A percentile compares a stretch with the other conserved stretches of the same genome.
These are phyloP conservation scores for Tolmerus cingulatus DNA, from an alignment of 2,888 invertebrate genomes.

Conservation along the genomic window DNA sequence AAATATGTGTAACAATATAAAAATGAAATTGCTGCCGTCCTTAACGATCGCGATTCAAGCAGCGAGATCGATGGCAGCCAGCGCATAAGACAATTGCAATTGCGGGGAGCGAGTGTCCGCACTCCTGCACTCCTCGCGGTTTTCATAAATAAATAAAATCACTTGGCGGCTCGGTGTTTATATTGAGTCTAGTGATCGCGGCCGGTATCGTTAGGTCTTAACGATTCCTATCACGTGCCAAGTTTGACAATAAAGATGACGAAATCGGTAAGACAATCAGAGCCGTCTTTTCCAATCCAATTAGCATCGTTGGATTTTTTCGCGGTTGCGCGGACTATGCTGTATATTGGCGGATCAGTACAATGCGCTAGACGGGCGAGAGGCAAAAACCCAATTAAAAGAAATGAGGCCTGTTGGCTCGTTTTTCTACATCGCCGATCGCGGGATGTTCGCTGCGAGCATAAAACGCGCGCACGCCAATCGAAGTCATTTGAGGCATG, in stretches of 20 bases:
- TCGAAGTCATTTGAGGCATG: constrained; percentile 35
- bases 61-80: constrained; percentile 40
- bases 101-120: constrained; percentile 7
- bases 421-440: constrained; percentile 39
- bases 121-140: neutral
- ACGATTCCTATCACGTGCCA: constrained; percentile 52
- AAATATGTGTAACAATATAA: constrained; percentile 45
- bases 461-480: constrained; percentile 35
- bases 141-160: constrained; percentile 42
- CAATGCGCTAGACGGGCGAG: constrained; percentile 12
- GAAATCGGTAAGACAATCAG: constrained; percentile 50
- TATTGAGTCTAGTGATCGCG: constrained; percentile 18
- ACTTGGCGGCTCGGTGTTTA: constrained; percentile 23
- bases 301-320: constrained; percentile 46
- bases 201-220: constrained; percentile 38
- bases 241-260: constrained; percentile 53
- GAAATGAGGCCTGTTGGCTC: constrained; percentile 47
- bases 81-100: constrained; percentile 35
- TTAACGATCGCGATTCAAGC: constrained; percentile 43
- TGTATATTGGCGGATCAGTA: constrained; percentile 23
- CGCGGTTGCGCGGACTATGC: neutral
- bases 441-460: neutral
- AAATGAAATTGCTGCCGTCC: constrained; percentile 46
- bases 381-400: constrained; percentile 49
- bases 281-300: constrained; percentile 49